phyloP scores from a whole-genome alignment of 2,888 invertebrate genomes.

The Zonitis immaculata region DNA sequence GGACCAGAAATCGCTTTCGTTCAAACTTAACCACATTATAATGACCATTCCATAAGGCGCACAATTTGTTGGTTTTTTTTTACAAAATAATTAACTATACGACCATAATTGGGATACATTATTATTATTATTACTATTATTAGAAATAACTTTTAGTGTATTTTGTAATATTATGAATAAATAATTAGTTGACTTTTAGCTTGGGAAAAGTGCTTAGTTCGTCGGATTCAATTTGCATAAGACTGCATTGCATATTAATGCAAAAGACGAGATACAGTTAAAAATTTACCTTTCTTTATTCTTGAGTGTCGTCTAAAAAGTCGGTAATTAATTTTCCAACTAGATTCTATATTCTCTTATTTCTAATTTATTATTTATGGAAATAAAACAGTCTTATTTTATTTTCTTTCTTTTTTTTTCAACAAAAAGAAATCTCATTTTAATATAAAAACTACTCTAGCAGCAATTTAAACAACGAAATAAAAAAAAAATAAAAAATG shows the following conservation, averaged over 20 bases:
- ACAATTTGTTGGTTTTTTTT: too few relatives aligned
- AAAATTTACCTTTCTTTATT: neutral
- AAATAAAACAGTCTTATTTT: neutral
- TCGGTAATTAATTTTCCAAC: neutral
- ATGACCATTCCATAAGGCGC: too few relatives aligned
- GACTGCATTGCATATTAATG: neutral
- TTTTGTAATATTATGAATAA: too few relatives aligned
- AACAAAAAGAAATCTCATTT: neutral
- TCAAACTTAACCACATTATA: too few relatives aligned
- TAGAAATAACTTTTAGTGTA: too few relatives aligned
- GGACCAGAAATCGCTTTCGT: too few relatives aligned
- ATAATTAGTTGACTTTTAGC: too few relatives aligned
- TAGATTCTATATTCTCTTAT: neutral
- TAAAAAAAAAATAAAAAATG: neutral
- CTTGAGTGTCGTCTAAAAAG: neutral
- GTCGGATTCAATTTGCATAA: neutral
- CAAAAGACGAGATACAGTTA: neutral
- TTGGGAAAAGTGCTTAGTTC: neutral
- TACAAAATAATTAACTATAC: too few relatives aligned
- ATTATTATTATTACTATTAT: too few relatives aligned
- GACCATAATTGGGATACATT: too few relatives aligned
- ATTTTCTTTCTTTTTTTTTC: neutral
- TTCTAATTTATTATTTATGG: neutral
- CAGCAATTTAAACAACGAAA: neutral
- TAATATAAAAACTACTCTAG: neutral